Base-by-base conservation (phyloP, 2,113 vertebrate genomes). In the Xiphorhynchus elegans region DNA sequence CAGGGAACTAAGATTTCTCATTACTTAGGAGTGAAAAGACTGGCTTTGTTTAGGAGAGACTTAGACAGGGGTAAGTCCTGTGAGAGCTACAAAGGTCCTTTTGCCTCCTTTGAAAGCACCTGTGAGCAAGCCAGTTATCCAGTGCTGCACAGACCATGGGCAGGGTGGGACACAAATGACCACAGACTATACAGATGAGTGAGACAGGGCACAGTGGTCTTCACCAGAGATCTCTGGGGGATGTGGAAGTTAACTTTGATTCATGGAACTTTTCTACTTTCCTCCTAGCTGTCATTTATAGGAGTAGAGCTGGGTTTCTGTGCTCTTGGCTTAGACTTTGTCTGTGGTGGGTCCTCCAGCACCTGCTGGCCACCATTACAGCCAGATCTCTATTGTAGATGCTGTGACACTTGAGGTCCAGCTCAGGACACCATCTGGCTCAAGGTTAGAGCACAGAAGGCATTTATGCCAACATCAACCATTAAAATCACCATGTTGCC, bases 71-170 rank as follows among this genome's bases (percentile, higher is more conserved):
- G 5, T 2, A 52, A 44, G 39, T 44, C n/a, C 39, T 44, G 23
- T 39, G 35, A 35, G 49, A 73, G 28, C 29, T 52, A 13, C 1
- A 11, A 46, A 84, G 26, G 20, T 76, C 20, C 44, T 14, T 78
- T 76, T 67, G 31, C 21, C 31, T 67, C 18, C 9, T 10, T 4
- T 31, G 39, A 60, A 80, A 67, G 42, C 1, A 1, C 3, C 52
- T 56, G 29, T 58, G 78, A 74, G 26, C 60, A 69, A 62, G 16
- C 6, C 70, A 47, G 56, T 13, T 24, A 69, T 11, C 10, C 58
- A 77, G 1, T 0, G 9, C 28, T 1, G 5, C 63, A 44, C 4
- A 16, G 59, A 28, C 24, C 33, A n/a, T 1, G 4, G 50, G 35
- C 40, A 73, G 3, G 1, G 6, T 28, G 49, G 68, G 39, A 76